These are phyloP conservation scores for Artibeus jamaicensis DNA, from an alignment of 2,797 vertebrate species.

Conservation along the genomic window DNA sequence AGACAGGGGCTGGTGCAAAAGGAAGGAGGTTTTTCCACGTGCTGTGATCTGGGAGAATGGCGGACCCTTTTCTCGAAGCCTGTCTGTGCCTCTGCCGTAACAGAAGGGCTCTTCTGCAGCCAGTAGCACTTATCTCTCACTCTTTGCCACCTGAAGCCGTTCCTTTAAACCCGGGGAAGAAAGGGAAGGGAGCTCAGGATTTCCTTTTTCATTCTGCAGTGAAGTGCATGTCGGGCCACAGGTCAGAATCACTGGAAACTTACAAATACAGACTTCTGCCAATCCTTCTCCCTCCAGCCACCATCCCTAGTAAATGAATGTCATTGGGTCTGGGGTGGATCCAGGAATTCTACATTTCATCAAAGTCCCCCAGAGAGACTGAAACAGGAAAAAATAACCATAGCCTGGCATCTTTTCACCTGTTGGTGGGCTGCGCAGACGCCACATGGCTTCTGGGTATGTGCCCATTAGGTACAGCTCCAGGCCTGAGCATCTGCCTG, in stretches of 20 bases:
- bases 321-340: neutral
- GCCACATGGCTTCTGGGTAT: neutral
- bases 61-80: neutral
- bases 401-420: too few relatives aligned
- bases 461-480: neutral
- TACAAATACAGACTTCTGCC: neutral
- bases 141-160: neutral
- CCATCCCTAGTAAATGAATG: too few relatives aligned
- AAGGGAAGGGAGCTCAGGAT: neutral
- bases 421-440: rapidly evolving
- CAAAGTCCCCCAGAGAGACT: neutral
- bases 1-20: neutral
- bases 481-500: neutral
- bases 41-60: neutral
- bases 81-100: neutral
- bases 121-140: neutral
- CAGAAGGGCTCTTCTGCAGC: neutral
- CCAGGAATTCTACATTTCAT: neutral
- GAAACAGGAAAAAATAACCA: neutral
- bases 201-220: neutral
- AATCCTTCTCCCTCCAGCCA: neutral
- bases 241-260: neutral
- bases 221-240: rapidly evolving
- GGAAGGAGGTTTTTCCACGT: neutral
- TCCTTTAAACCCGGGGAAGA: neutral